A percentile compares a stretch with the other conserved stretches of the same genome.
Conservation (phyloP, 35 echinoderm and acorn worm species). For the Apostichopus japonicus region DNA sequence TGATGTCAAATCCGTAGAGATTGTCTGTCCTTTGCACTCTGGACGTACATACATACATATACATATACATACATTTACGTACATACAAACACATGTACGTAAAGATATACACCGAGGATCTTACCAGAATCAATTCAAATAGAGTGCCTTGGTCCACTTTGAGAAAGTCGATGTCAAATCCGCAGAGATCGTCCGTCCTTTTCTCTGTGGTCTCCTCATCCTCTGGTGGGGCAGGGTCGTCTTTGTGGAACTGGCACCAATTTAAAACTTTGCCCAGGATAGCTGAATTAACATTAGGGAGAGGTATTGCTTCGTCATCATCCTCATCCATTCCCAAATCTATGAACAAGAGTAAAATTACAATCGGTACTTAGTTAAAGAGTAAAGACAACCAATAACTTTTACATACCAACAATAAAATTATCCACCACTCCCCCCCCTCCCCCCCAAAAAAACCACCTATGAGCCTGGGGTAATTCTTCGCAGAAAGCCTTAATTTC, state of each 20-base stretch:
- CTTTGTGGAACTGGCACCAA: constrained; percentile 96
- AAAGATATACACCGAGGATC: neutral
- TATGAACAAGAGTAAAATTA: neutral
- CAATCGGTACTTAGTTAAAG: no score
- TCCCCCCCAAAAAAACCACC: no score
- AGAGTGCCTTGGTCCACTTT: constrained; percentile 99
- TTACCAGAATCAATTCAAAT: constrained; percentile 98
- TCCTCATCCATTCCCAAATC: constrained; percentile 99
- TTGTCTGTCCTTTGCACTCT: constrained; percentile 96
- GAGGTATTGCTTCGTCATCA: constrained; percentile 95
- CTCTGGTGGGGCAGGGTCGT: constrained; percentile 96
- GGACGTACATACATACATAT: no score
- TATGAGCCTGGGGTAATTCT: no score
- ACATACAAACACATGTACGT: no score
- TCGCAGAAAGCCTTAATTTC: no score
- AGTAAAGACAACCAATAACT: no score
- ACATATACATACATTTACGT: no score
- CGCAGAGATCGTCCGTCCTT: constrained; percentile 93
- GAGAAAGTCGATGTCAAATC: constrained; percentile 95
- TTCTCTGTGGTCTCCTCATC: constrained; percentile 99
- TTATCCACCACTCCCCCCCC: no score
- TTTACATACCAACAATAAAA: no score
- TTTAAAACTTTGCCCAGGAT: constrained; percentile 94
- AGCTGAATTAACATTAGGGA: constrained; percentile 96
- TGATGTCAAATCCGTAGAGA: constrained; percentile 85